Percentiles rank a stretch among this genome's conserved stretches.
Evolutionary conservation across 2,113 vertebrate genomes (phyloP).

Genomic region (Oncorhynchus keta): DNA sequence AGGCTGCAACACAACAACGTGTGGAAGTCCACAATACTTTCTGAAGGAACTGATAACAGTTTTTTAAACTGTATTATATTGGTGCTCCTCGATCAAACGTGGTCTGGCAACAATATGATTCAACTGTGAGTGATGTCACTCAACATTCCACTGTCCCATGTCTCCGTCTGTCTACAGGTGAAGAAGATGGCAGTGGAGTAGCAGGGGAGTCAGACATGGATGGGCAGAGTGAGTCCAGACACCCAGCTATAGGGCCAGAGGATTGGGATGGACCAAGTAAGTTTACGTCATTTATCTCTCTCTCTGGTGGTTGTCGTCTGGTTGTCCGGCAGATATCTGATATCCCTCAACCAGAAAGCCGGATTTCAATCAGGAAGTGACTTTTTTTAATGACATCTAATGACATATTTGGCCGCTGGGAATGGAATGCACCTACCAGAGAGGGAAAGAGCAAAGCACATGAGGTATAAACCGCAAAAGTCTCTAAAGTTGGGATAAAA

Average conservation of each 20-base stretch:
- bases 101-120: not conserved
- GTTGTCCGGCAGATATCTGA: too few relatives aligned
- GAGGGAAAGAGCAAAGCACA: not conserved
- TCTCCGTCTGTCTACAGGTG: constrained; percentile 72
- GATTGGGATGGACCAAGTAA: constrained; percentile 99
- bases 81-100: not conserved
- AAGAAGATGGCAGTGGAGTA: constrained; percentile 85
- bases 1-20: too few relatives aligned
- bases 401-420: too few relatives aligned
- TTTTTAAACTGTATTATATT: not conserved
- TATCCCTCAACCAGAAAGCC: too few relatives aligned
- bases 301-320: too few relatives aligned
- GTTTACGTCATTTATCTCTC: constrained; percentile 30
- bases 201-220: constrained; percentile 85
- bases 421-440: not conserved
- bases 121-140: not conserved
- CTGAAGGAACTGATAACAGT: not conserved
- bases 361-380: too few relatives aligned
- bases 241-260: constrained; percentile 75
- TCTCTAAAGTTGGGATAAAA: constrained; percentile 37
- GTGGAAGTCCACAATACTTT: too few relatives aligned
- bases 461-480: constrained; percentile 4
- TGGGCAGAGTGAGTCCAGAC: constrained; percentile 77
- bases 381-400: too few relatives aligned
- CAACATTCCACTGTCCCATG: not conserved